Evolutionary conservation across 2,797 vertebrate genomes (phyloP).

Genomic region (Zenarchopterus dispar): DNA sequence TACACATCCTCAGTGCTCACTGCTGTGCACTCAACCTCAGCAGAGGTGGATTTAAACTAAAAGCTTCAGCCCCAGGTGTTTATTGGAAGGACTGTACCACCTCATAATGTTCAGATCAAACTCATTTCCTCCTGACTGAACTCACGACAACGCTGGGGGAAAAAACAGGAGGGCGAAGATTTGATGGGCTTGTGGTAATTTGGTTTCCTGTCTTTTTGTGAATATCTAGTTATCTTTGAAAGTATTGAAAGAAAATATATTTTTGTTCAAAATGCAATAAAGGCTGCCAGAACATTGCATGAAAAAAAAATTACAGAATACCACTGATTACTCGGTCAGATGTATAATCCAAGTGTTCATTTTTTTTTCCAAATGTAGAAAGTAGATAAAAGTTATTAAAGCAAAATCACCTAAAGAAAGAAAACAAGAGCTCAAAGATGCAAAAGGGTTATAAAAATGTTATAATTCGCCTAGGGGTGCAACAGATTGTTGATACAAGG

Average conservation of each 20-base stretch:
- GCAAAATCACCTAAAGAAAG: conserved; percentile 11
- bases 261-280: neutral
- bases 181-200: conserved; percentile 36
- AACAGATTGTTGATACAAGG: conserved; percentile 63
- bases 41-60: conserved; percentile 60
- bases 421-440: conserved; percentile 17
- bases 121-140: conserved; percentile 53
- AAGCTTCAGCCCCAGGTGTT: conserved; percentile 58
- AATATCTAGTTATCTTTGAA: conserved; percentile 29
- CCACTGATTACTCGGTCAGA: neutral
- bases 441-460: conserved; percentile 40
- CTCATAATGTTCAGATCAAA: conserved; percentile 59
- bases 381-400: conserved; percentile 8
- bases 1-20: conserved; percentile 34
- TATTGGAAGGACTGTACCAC: conserved; percentile 54
- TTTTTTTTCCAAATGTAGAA: neutral
- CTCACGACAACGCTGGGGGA: conserved; percentile 28
- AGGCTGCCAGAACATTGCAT: conserved; percentile 6
- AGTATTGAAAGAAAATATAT: conserved; percentile 4
- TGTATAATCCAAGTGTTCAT: neutral
- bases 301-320: no score
- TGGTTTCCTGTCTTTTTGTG: conserved; percentile 35
- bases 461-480: conserved; percentile 37
- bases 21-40: conserved; percentile 66
- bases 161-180: conserved; percentile 55